Evolutionary conservation across 2,797 vertebrate species (phyloP), one percentile per base, ranked within the genome.

Genomic region (Hipposideros larvatus): DNA sequence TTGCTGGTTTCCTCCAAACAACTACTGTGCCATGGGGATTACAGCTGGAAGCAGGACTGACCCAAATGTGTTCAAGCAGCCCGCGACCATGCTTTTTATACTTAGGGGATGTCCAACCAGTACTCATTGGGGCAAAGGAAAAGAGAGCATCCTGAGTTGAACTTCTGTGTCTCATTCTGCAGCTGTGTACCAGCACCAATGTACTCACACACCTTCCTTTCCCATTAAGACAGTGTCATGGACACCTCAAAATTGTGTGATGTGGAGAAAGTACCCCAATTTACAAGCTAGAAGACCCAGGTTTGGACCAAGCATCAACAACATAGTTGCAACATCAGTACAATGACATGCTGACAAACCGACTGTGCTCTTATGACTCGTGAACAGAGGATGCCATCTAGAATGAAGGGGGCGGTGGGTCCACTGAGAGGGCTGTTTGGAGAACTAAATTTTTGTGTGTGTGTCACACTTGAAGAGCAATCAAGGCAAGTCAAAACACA

Each of bases 371-470:
- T 51, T 37, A 46, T 55, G 31, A 22, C 31, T 1, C 0, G 0
- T 51, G 63, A 53, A 6, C 10, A 59, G 71, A 70, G 31, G 19
- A 3, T 3, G 24, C 28, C 55, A 31, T 37, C 46, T 57, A 10
- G 68, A 53, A 11, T 0, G 1, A 68, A 79, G 7, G 7, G 8
- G 19, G 0, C 0, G 1, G 1, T 0, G 26, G 22, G 2, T n/a
- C 28, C 43, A 15, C 21, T 2, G 5, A 68, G 28, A 11, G 19
- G 24, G 37, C 28, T 19, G 2, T 37, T 74, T 78, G 19, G 51
- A 71, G 66, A 86, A 53, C 19, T 28, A 70, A 74, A 10, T 63
- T 43, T 43, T 4, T 43, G 43, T 43, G 43, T 43, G 48, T 6
- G 37, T 13, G 41, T 65, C 22, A 10, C 70, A n/a, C 57, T 59